Conservation (phyloP, 1,140 invertebrate genomes). For the Mya arenaria region DNA sequence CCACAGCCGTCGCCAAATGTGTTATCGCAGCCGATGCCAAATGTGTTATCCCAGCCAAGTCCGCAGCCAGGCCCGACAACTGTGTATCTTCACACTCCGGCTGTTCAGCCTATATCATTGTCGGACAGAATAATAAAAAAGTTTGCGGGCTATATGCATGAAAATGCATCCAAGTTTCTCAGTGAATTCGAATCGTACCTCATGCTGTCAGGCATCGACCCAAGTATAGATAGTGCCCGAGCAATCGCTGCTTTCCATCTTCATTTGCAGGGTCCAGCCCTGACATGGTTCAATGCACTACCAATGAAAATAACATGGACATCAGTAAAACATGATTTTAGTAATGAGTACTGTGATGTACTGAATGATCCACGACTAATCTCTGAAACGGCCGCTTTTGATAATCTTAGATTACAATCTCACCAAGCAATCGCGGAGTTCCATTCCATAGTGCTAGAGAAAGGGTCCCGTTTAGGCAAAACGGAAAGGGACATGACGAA, state of each 20-base stretch:
- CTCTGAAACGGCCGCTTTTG: neutral
- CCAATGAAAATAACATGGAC: neutral
- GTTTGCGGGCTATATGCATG: neutral
- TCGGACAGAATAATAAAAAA: neutral
- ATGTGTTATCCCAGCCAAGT: too few species aligned
- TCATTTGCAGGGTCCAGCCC: too few species aligned
- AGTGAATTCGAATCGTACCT: neutral
- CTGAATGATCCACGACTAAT: neutral
- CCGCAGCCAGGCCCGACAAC: too few species aligned
- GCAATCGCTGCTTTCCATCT: too few species aligned
- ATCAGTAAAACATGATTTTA: neutral
- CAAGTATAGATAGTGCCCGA: neutral
- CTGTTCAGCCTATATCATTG: neutral
- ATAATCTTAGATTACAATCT: neutral
- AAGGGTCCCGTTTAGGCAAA: neutral
- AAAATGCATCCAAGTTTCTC: neutral
- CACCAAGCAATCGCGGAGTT: neutral
- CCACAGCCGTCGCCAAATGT: too few species aligned
- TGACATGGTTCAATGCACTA: too few species aligned
- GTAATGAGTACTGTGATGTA: neutral
- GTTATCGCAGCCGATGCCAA: too few species aligned
- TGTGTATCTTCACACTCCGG: too few species aligned
- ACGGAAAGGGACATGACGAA: too few species aligned
- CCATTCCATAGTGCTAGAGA: neutral
- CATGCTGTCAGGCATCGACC: neutral